Evolutionary conservation across 2,888 invertebrate genomes (phyloP).

Genomic region (Perizoma affinitatum): DNA sequence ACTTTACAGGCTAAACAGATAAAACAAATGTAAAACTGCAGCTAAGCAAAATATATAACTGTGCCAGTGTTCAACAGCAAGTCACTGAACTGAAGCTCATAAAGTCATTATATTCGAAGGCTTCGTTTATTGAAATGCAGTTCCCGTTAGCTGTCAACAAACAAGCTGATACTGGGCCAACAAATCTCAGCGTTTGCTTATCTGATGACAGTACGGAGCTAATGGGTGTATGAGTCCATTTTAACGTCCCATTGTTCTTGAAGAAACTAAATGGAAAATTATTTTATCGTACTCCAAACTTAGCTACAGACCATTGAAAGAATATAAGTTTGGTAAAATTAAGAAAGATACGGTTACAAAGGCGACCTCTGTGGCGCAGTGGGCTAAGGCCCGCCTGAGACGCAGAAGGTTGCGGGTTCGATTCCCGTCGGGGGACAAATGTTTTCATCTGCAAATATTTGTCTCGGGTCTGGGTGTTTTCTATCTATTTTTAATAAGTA

Average conservation of each 20-base stretch:
- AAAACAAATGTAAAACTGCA: not conserved
- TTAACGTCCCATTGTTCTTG: conserved; percentile 50
- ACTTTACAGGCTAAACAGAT: no score
- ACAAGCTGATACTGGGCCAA: conserved; percentile 25
- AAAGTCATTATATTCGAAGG: not conserved
- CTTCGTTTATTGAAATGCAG: conserved; percentile 18
- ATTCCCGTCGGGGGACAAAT: no score
- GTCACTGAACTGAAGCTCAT: not conserved
- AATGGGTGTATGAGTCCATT: conserved; percentile 50
- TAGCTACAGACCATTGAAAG: conserved; percentile 14
- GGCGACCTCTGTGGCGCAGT: no score
- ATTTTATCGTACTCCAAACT: conserved; percentile 33
- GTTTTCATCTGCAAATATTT: no score
- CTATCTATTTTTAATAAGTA: no score
- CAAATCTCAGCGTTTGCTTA: conserved; percentile 45
- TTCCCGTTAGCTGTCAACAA: conserved; percentile 29
- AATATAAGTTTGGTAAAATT: not conserved
- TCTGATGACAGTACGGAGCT: conserved; percentile 46
- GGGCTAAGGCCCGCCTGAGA: no score
- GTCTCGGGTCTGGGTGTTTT: no score
- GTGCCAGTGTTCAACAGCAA: no score
- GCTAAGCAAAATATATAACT: no score
- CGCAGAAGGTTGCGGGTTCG: no score
- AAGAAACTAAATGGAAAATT: conserved; percentile 38
- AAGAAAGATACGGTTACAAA: no score